Evolutionary conservation across 2,797 vertebrate species (phyloP), one percentile per base, ranked within the genome.

Genomic region (Mormyrus hasselquistii): DNA sequence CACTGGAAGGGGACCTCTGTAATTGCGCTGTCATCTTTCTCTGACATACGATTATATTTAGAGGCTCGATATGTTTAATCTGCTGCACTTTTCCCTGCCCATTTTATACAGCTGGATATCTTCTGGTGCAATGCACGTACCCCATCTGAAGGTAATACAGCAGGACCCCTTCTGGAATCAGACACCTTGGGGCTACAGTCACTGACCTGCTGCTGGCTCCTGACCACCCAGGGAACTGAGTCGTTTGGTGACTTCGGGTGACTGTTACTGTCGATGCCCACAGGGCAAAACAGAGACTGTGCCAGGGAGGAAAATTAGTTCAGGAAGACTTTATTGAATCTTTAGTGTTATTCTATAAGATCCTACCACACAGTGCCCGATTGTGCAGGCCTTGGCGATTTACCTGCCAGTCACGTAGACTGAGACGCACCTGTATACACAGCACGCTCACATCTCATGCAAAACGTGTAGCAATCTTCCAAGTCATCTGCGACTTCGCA

Each of bases 271-370:
- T 44, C 41, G 38, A 83, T 49, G 47, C 41, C n/a, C 41, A 52
- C 47, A 50, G 47, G 82, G 82, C 41, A 50, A 84, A 22, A 84
- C 2, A 49, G 41, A 38, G 38, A 7, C 76, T 44, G 44, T 47
- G 76, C 76, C 41, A 50, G 41, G 82, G 47, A 50, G 10, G 53
- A 25, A 65, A 53, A 65, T 89, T 14, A 53, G 55, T 87, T 89
- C 57, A 86, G 88, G 88, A 89, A 89, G 88, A 89, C 88, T 89
- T 89, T 89, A 89, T 89, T 89, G 83, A 86, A 89, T 89, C 88
- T 89, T 89, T 89, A 89, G 88, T 87, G 59, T 89, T 52, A 86
- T 69, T 62, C 88, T 86, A 85, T 57, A 59, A 41, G 52, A 22
- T 69, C 73, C 38, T 89, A 82, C 76, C 52, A 83, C 88, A 83